A percentile compares a stretch with the other conserved stretches of the same genome.
Evolutionary conservation across 2,888 invertebrate species (phyloP).

Genomic region (Synergus gifuensis): DNA sequence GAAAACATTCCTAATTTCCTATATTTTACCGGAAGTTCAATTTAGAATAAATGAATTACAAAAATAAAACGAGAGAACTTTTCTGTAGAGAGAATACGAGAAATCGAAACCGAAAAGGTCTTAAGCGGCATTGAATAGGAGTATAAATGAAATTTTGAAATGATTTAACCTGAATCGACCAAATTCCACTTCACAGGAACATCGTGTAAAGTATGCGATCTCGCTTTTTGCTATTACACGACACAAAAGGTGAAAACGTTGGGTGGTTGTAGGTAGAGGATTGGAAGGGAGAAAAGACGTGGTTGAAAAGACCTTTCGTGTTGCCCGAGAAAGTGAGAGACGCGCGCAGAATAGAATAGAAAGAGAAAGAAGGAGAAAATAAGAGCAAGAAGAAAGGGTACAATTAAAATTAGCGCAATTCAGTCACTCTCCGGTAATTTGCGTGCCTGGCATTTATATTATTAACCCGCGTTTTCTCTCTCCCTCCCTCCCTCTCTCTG

Average conservation of each 20-base stretch:
- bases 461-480: constrained; percentile 71
- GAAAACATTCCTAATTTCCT: neutral
- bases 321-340: neutral
- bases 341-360: constrained; percentile 37
- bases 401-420: constrained; percentile 76
- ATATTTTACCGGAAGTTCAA: neutral
- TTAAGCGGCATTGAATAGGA: neutral
- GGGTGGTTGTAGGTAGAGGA: constrained; percentile 49
- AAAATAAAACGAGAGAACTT: constrained; percentile 25
- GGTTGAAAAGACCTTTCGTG: constrained; percentile 39
- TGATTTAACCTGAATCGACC: constrained; percentile 25
- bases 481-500: constrained; percentile 49
- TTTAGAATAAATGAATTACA: constrained; percentile 3
- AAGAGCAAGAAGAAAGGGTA: constrained; percentile 63
- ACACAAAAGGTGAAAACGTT: constrained; percentile 58
- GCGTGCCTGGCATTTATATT: constrained; percentile 74
- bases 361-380: constrained; percentile 45
- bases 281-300: constrained; percentile 58
- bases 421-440: constrained; percentile 72
- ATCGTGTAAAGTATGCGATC: constrained; percentile 59
- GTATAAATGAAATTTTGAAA: constrained; percentile 27
- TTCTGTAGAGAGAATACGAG: neutral
- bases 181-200: constrained; percentile 29
- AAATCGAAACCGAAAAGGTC: constrained; percentile 14
- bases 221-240: constrained; percentile 50